Percentiles rank a stretch among this genome's conserved stretches.
Conservation (phyloP, 30 jellyfish, hydroid and myxozoan genomes). For the Cassiopea xamachana region DNA sequence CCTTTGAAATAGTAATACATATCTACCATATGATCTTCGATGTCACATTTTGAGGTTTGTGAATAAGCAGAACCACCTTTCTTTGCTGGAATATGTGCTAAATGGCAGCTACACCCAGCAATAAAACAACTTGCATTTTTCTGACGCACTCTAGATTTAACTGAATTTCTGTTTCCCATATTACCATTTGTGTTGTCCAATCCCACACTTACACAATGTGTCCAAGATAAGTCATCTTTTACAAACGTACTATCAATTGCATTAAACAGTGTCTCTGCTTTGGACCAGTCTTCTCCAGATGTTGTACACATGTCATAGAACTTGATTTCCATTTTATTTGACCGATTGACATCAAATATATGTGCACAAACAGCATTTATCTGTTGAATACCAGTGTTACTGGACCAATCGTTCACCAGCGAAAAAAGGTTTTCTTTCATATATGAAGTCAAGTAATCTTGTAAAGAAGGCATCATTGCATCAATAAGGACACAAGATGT, state of each 20-base stretch:
- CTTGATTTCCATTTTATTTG: not conserved
- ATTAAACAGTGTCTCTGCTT: not conserved
- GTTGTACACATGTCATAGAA: not conserved
- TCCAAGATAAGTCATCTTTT: slow-evolving; percentile 15
- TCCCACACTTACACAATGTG: slow-evolving; percentile 7
- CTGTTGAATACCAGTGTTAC: slow-evolving; percentile 27
- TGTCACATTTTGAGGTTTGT: not conserved
- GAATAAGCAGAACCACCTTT: not conserved
- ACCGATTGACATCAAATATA: slow-evolving; percentile 5
- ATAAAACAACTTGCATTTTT: not conserved
- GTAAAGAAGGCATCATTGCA: slow-evolving; percentile 36
- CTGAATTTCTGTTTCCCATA: slow-evolving; percentile 2
- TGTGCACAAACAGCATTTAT: slow-evolving; percentile 18
- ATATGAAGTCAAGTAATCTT: not conserved
- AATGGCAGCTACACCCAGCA: not conserved
- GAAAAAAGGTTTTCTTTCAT: slow-evolving; percentile 8
- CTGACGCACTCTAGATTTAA: not conserved
- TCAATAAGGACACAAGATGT: slow-evolving; percentile 19
- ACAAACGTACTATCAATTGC: slow-evolving; percentile 13
- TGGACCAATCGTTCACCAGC: slow-evolving; percentile 34
- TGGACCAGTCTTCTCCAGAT: not conserved
- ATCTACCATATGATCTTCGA: not conserved
- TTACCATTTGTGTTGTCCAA: slow-evolving; percentile 4
- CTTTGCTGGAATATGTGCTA: not conserved
- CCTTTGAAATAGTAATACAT: not conserved